Evolutionary conservation across 1,140 invertebrate species (phyloP).

Genomic region (Lucilia cuprina): DNA sequence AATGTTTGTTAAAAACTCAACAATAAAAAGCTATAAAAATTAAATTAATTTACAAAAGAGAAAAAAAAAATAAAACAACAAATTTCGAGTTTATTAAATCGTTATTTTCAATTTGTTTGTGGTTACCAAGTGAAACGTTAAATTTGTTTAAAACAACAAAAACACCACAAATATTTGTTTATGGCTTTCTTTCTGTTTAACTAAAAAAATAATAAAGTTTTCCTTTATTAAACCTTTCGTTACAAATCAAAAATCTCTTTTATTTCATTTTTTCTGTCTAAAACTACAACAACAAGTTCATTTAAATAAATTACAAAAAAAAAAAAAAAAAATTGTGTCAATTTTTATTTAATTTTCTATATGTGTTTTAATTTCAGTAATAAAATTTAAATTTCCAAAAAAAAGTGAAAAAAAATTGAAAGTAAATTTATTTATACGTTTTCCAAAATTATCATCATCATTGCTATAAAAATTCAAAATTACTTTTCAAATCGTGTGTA

Average conservation of each 20-base stretch:
- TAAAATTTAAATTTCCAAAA: not conserved
- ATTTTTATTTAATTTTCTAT: not conserved
- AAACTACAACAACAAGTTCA: not conserved
- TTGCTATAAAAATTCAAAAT: not conserved
- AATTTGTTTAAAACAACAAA: not conserved
- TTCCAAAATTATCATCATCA: not conserved
- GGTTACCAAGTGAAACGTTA: not conserved
- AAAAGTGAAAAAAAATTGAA: not conserved
- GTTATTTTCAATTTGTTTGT: slow-evolving; percentile 6
- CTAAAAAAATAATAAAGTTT: no score
- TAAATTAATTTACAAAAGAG: not conserved
- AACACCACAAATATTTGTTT: not conserved
- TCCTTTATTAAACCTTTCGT: no score
- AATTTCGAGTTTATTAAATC: not conserved
- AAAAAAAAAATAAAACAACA: not conserved
- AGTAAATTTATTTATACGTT: no score
- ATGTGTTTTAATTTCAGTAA: not conserved
- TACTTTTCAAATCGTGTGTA: slow-evolving; percentile 8
- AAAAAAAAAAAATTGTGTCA: not conserved
- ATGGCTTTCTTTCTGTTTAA: no score
- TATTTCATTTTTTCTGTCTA: no score
- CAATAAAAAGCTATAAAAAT: not conserved
- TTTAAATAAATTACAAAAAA: not conserved
- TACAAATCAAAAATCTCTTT: no score
- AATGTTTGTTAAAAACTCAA: not conserved